These are phyloP conservation scores for Taenioides sp. DNA, from an alignment of 2,797 vertebrate genomes.

Conservation along the genomic window DNA sequence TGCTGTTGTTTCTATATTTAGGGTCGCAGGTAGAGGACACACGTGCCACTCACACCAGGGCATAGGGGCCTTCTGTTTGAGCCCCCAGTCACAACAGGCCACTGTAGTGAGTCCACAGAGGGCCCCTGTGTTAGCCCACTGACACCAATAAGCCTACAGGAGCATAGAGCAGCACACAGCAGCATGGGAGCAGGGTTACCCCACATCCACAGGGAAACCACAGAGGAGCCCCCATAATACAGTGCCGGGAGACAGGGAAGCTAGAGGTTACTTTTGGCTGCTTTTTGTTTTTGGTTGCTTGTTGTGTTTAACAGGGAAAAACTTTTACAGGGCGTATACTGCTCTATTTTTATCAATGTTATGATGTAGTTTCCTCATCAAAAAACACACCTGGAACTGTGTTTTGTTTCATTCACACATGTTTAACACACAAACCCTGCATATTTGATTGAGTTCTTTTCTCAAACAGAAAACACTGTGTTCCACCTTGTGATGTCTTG, in stretches of 20 bases:
- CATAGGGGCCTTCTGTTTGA: conserved; percentile 69
- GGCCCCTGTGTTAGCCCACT: conserved; percentile 64
- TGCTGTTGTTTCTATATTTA: conserved; percentile 79
- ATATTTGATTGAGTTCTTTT: too few species aligned
- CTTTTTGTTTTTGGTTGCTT: neutral
- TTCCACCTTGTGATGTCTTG: too few species aligned
- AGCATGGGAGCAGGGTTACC: conserved; percentile 50
- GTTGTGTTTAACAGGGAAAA: neutral
- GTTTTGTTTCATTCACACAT: too few species aligned
- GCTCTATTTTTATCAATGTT: too few species aligned
- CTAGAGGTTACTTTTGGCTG: neutral
- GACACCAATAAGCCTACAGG: conserved; percentile 51
- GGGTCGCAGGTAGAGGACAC: conserved; percentile 56
- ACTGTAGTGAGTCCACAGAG: conserved; percentile 73
- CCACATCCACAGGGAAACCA: conserved; percentile 22
- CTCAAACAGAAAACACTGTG: too few species aligned
- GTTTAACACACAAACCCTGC: too few species aligned
- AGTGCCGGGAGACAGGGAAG: neutral
- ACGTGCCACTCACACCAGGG: conserved; percentile 63
- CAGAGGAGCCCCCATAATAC: conserved; percentile 41
- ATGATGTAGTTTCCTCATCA: too few species aligned
- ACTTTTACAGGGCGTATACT: neutral
- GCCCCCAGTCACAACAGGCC: conserved; percentile 68
- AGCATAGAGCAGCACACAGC: conserved; percentile 16
- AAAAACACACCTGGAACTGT: too few species aligned